Percentiles rank a stretch among this genome's conserved stretches.
Evolutionary conservation across 2,113 vertebrate species (phyloP).

Genomic region (Sphaerodactylus townsendi): DNA sequence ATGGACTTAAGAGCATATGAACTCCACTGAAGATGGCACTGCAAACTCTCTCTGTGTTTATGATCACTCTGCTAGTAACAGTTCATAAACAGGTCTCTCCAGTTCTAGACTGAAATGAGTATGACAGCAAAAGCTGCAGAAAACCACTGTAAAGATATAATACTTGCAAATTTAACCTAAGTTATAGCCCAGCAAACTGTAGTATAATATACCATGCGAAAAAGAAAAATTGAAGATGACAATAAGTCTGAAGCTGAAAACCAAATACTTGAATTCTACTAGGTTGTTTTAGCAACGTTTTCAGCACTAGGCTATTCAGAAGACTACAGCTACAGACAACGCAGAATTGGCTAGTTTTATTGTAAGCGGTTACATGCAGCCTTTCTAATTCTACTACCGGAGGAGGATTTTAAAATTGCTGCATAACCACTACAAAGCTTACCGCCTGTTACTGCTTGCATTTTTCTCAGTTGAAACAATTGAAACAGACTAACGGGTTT

Average conservation of each 20-base stretch:
- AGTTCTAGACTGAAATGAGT: not conserved
- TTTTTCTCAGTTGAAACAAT: constrained; percentile 25
- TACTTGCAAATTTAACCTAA: not conserved
- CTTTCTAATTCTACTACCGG: constrained; percentile 26
- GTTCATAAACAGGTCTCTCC: not conserved
- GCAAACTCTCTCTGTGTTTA: not conserved
- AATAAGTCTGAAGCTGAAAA: not conserved
- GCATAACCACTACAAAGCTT: not conserved
- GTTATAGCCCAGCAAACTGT: not conserved
- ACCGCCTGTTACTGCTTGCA: constrained; percentile 34
- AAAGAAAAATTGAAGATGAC: not conserved
- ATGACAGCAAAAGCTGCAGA: not conserved
- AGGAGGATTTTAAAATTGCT: constrained; percentile 15
- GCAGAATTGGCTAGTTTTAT: not conserved
- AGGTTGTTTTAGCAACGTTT: not conserved
- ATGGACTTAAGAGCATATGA: too few species aligned
- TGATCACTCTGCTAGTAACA: not conserved
- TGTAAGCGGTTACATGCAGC: not conserved
- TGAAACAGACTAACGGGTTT: constrained; percentile 52
- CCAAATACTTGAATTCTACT: not conserved
- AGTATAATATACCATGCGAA: not conserved
- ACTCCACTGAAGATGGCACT: not conserved
- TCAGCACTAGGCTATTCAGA: too few species aligned
- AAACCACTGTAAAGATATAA: not conserved
- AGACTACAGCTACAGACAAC: not conserved